Conservation (phyloP, 2,888 invertebrate genomes). For the Nymphalis c-album region DNA sequence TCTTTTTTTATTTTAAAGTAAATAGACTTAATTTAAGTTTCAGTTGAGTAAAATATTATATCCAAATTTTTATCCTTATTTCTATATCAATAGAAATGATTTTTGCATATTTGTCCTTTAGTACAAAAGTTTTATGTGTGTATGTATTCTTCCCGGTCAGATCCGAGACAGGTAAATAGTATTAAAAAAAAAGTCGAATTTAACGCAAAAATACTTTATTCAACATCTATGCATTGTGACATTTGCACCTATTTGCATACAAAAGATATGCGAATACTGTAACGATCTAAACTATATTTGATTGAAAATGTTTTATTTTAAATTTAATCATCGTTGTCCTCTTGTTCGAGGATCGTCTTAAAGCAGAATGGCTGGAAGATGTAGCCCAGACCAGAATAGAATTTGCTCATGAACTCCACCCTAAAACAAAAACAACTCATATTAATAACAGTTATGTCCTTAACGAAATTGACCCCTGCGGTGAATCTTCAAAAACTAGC, state of each 20-base stretch:
- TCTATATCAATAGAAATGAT: no score
- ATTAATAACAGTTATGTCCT: background rate
- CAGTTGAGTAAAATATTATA: no score
- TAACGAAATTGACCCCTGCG: background rate
- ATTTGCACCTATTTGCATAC: constrained; percentile 46
- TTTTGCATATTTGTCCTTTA: no score
- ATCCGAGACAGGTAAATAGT: no score
- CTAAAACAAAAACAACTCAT: constrained; percentile 63
- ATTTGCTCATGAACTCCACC: constrained; percentile 99
- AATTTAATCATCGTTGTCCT: constrained; percentile 70
- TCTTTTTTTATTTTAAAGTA: background rate
- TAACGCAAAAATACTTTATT: constrained; percentile 66
- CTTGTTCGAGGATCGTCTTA: constrained; percentile 85
- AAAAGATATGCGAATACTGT: constrained; percentile 53
- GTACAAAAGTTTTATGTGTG: no score
- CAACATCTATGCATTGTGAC: constrained; percentile 61
- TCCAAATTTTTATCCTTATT: no score
- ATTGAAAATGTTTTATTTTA: constrained; percentile 18
- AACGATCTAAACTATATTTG: constrained; percentile 53
- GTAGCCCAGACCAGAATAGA: constrained; percentile 91
- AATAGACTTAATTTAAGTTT: no score
- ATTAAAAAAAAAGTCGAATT: constrained; percentile 25
- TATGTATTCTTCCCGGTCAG: no score
- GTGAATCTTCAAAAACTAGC: no score
- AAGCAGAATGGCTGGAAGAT: constrained; percentile 93